These are phyloP conservation scores for Drosophila hamatofila DNA, from an alignment of 2,888 invertebrate species.

Conservation along the genomic window DNA sequence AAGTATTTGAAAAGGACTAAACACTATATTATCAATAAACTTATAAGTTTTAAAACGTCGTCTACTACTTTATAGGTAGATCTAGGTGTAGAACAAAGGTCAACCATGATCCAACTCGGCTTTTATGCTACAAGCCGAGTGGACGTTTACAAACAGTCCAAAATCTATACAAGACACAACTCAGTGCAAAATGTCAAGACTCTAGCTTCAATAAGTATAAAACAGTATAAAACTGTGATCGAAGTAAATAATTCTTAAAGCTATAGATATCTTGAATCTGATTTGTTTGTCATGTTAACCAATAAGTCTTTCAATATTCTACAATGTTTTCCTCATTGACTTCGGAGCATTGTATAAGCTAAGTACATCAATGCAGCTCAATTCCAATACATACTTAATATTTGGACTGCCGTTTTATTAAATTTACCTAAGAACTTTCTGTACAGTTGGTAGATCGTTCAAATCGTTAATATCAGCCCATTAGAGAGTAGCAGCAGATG, in stretches of 20 bases:
- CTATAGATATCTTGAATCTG: not conserved
- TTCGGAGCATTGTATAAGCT: too few relatives aligned
- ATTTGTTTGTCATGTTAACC: not conserved
- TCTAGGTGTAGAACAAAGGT: too few relatives aligned
- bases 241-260: not conserved
- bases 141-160: too few relatives aligned
- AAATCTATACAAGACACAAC: too few relatives aligned
- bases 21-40: not conserved
- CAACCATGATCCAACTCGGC: too few relatives aligned
- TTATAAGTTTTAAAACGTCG: too few relatives aligned
- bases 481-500: constrained; percentile 26
- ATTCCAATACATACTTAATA: not conserved
- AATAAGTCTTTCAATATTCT: not conserved
- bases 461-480: constrained; percentile 16
- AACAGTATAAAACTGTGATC: not conserved
- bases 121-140: too few relatives aligned
- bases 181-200: not conserved
- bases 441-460: not conserved
- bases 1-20: not conserved
- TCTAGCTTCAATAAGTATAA: not conserved
- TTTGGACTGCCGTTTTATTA: not conserved
- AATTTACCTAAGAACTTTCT: not conserved
- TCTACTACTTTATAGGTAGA: too few relatives aligned
- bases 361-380: not conserved
- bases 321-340: not conserved